Evolutionary conservation across 2,888 invertebrate species (phyloP).

Genomic region (Tinea pellionella): DNA sequence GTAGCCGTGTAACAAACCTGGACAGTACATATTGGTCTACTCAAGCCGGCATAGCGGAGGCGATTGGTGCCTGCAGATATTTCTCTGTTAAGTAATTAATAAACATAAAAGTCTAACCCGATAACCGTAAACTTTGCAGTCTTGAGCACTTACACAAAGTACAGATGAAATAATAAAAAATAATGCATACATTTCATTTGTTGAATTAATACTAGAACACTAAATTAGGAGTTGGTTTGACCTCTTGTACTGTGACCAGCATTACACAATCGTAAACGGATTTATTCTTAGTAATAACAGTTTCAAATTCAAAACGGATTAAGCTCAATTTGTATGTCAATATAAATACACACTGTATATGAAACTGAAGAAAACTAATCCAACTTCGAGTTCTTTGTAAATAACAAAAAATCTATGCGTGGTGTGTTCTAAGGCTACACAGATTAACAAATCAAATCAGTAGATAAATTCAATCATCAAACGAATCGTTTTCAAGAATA

Average conservation of each 20-base stretch:
- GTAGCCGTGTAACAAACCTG: too few relatives aligned
- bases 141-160: constrained; percentile 31
- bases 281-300: neutral
- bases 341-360: too few relatives aligned
- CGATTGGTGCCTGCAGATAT: too few relatives aligned
- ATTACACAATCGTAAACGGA: neutral
- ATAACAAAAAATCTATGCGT: too few relatives aligned
- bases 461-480: too few relatives aligned
- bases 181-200: neutral
- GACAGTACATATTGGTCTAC: too few relatives aligned
- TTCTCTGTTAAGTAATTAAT: too few relatives aligned
- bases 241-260: neutral
- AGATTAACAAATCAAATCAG: too few relatives aligned
- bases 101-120: neutral
- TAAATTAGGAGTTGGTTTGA: neutral
- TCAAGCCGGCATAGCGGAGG: too few relatives aligned
- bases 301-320: neutral
- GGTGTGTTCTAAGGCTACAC: too few relatives aligned
- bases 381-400: too few relatives aligned
- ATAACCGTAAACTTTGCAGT: constrained; percentile 35
- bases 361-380: too few relatives aligned
- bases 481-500: neutral
- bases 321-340: neutral
- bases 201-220: neutral
- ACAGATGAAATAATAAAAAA: neutral